Evolutionary conservation across 2,888 invertebrate genomes (phyloP).

Genomic region (Andrena flavipes): DNA sequence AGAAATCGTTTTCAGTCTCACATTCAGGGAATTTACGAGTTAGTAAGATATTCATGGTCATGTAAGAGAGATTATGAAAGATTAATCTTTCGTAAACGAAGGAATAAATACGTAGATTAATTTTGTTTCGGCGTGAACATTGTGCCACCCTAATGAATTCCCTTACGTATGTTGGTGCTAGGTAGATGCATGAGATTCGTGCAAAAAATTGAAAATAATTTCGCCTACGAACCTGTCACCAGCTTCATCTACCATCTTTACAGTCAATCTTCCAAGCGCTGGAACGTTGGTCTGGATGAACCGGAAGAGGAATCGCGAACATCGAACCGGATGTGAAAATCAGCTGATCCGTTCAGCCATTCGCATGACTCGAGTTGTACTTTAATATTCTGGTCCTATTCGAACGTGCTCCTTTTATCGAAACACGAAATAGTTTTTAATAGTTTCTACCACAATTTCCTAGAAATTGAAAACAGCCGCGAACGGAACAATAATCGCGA

Average conservation of each 20-base stretch:
- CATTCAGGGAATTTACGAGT: constrained; percentile 25
- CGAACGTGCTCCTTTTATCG: constrained; percentile 18
- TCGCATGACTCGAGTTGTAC: constrained; percentile 58
- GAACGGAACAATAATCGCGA: background rate
- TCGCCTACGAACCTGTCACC: constrained; percentile 83
- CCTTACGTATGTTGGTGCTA: constrained; percentile 1
- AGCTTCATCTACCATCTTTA: constrained; percentile 83
- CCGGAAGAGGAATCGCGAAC: constrained; percentile 71
- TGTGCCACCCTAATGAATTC: constrained; percentile 9
- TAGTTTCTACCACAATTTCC: background rate
- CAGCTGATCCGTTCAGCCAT: constrained; percentile 74
- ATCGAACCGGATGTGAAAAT: constrained; percentile 78
- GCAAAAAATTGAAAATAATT: constrained; percentile 54
- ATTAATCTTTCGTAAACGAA: constrained; percentile 36
- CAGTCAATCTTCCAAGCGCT: constrained; percentile 68
- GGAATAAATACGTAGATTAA: constrained; percentile 52
- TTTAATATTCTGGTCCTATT: constrained; percentile 24
- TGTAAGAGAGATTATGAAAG: constrained; percentile 43
- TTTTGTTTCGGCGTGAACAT: constrained; percentile 32
- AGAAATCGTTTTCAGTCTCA: constrained; percentile 2
- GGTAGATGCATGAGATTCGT: constrained; percentile 19
- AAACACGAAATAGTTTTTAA: background rate
- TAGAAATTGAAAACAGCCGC: no score
- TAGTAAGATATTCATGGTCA: constrained; percentile 42
- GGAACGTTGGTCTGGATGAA: constrained; percentile 69